These are phyloP conservation scores for Mycalesis mineus DNA, from an alignment of 2,888 invertebrate genomes.

Conservation along the genomic window DNA sequence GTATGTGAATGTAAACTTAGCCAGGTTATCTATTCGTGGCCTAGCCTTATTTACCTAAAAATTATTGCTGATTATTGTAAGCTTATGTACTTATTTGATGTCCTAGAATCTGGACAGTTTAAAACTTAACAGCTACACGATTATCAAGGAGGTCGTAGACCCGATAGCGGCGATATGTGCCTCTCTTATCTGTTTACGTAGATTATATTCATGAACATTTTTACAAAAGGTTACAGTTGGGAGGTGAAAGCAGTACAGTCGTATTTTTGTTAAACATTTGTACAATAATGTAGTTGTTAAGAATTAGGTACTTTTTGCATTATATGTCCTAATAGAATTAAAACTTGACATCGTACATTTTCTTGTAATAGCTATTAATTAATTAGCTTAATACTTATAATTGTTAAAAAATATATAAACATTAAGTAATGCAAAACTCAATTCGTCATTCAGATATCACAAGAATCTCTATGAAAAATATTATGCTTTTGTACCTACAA, in stretches of 20 bases:
- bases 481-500: no score
- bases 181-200: background rate
- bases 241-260: background rate
- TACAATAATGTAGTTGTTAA: no score
- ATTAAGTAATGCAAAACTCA: no score
- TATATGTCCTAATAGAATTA: no score
- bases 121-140: background rate
- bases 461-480: no score
- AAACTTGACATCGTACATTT: no score
- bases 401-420: no score
- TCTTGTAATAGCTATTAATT: no score
- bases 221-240: background rate
- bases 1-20: no score
- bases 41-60: background rate
- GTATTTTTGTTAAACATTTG: background rate
- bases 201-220: constrained; percentile 1
- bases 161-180: background rate
- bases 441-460: no score
- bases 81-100: background rate
- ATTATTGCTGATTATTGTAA: background rate
- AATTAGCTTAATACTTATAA: no score
- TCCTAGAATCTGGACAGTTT: background rate
- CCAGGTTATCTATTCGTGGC: background rate
- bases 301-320: no score
- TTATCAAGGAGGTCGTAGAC: constrained; percentile 5